Conservation (phyloP, 2,888 invertebrate genomes). For the Corbicula japonica region DNA sequence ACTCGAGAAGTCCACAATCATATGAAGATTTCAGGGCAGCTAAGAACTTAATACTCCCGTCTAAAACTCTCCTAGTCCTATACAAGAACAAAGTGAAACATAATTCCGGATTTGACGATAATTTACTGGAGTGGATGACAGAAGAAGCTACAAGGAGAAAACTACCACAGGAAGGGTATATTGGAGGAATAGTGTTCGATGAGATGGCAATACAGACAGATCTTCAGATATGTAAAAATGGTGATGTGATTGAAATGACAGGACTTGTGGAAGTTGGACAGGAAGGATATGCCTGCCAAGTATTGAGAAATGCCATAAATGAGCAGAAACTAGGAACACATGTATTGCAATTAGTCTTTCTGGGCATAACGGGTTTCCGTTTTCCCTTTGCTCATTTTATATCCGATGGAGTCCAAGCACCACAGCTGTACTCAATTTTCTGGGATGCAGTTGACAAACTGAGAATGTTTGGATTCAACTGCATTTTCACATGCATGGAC, state of each 20-base stretch:
- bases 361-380: slow-evolving; percentile 52
- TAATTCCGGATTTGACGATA: slow-evolving; percentile 13
- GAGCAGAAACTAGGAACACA: slow-evolving; percentile 30
- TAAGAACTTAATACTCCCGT: too few species aligned
- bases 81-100: too few species aligned
- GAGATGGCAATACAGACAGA: slow-evolving; percentile 51
- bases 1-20: too few species aligned
- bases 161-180: slow-evolving; percentile 15
- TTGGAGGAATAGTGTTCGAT: slow-evolving; percentile 36
- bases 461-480: slow-evolving; percentile 30
- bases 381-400: slow-evolving; percentile 48
- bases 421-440: slow-evolving; percentile 41
- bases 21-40: too few species aligned
- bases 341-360: slow-evolving; percentile 39
- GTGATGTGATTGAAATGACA: slow-evolving; percentile 35
- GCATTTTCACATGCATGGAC: slow-evolving; percentile 28
- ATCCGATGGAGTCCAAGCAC: slow-evolving; percentile 42
- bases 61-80: too few species aligned
- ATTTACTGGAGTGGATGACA: slow-evolving; percentile 40
- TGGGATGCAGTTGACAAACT: slow-evolving; percentile 49
- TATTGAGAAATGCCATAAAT: slow-evolving; percentile 8
- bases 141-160: slow-evolving; percentile 26
- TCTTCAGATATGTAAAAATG: slow-evolving; percentile 30
- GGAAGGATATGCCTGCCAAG: slow-evolving; percentile 1
- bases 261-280: slow-evolving; percentile 15